Evolutionary conservation across 2,797 vertebrate genomes (phyloP), one percentile per base, ranked within the genome.

Genomic region (Cygnus olor): DNA sequence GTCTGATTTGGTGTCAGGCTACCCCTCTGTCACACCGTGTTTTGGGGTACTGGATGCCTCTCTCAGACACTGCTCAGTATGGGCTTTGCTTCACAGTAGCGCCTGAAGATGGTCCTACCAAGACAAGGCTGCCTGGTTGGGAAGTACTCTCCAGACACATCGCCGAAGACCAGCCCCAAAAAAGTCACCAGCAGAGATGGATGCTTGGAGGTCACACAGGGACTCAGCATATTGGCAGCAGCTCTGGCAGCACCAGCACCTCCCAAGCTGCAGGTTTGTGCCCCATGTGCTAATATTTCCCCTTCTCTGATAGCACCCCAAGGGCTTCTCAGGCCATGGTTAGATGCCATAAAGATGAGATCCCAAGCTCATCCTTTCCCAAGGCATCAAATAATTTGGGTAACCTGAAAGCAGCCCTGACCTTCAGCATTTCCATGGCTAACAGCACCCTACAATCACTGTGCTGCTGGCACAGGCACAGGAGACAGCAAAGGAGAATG

Each of bases 401-500:
- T 27, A 65, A 16, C 69, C 45, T 51, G 27, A 42, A 42, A 80
- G 11, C 42, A 49, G 24, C 30, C 21, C 14, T 3, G 4, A 57
- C 65, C 74, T 80, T 56, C 65, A 83, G 16, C 4, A 14, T 92
- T 89, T 47, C 16, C 45, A 61, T n/a, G 64, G 24, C 79, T 32
- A 2, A 22, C 19, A 71, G 70, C 66, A 91, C 70, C 85, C 79
- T 60, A 4, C 0, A 3, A 77, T 51, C 9, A 36, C 56, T 16
- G 11, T 45, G 49, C 30, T 32, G 22, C 47, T 94, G 84, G 80
- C 82, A 85, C 4, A 1, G 22, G 80, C 83, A 70, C 66, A 65
- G 73, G 80, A 95, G 81, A 65, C 83, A 85, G 79, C 42, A 91
- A 91, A 98, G 97, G 95, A 87, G 70, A 91, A 82, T 89, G 40